Conservation (phyloP, 2,797 vertebrate genomes). For the Crenuchus spilurus region DNA sequence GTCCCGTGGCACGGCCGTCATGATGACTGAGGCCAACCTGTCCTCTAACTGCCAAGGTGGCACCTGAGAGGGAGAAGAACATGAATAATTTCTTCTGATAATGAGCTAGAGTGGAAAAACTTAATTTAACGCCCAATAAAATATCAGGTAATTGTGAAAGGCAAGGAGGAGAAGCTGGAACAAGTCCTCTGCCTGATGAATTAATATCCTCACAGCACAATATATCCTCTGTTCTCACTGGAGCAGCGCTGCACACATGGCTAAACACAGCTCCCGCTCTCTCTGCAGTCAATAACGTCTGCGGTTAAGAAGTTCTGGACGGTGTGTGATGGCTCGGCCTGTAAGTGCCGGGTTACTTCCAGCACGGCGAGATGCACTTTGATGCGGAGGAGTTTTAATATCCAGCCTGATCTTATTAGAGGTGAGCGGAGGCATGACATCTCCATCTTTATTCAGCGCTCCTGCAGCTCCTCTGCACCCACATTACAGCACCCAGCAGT, state of each 20-base stretch:
- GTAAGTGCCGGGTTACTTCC: constrained; percentile 17
- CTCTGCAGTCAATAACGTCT: too few species aligned
- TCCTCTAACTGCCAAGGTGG: constrained; percentile 84
- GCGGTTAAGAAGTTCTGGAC: constrained; percentile 38
- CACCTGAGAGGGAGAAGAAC: constrained; percentile 72
- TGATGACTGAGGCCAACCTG: constrained; percentile 80
- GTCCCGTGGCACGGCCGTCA: constrained; percentile 84
- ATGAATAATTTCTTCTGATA: constrained; percentile 26
- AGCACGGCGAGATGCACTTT: constrained; percentile 27
- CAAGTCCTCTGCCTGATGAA: constrained; percentile 24
- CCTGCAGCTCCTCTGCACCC: constrained; percentile 32
- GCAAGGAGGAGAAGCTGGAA: constrained; percentile 28
- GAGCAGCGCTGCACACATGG: neutral
- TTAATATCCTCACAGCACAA: constrained; percentile 3
- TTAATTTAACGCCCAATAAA: constrained; percentile 41
- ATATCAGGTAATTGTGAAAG: constrained; percentile 37
- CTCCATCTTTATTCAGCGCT: constrained; percentile 47
- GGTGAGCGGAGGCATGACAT: constrained; percentile 46
- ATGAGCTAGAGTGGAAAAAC: constrained; percentile 14
- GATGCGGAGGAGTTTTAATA: constrained; percentile 54
- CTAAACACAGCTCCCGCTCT: constrained; percentile 1
- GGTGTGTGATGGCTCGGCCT: constrained; percentile 23
- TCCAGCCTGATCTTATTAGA: constrained; percentile 48
- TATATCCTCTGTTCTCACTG: constrained; percentile 18
- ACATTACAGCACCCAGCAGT: constrained; percentile 41